phyloP scores from a whole-genome alignment of 2,888 invertebrate species.

The Dasypogon diadema region DNA sequence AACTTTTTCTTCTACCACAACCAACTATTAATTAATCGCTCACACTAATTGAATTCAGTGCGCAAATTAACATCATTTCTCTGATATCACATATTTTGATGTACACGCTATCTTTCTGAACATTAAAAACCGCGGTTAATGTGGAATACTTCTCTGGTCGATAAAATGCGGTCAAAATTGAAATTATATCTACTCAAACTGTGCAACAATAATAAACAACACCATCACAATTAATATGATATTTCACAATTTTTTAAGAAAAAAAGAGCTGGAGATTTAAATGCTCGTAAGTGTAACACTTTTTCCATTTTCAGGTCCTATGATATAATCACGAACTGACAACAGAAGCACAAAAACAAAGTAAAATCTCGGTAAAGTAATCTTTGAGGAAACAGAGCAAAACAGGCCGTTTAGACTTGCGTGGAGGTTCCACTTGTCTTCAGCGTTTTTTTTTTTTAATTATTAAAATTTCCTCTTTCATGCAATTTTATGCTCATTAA shows the following conservation, averaged over 20 bases:
- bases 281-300: slow-evolving; percentile 16
- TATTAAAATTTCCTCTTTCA: neutral
- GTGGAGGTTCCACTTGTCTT: neutral
- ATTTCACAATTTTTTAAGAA: neutral
- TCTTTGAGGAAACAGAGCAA: slow-evolving; percentile 17
- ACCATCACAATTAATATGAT: neutral
- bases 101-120: neutral
- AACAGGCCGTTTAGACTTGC: slow-evolving; percentile 7
- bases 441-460: neutral
- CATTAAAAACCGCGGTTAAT: neutral
- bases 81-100: neutral
- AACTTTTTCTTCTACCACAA: too few relatives aligned
- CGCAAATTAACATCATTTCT: neutral
- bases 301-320: neutral
- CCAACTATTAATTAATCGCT: too few relatives aligned
- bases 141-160: neutral
- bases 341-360: neutral
- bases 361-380: neutral
- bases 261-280: neutral
- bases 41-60: too few relatives aligned
- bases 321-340: slow-evolving; percentile 1
- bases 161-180: neutral
- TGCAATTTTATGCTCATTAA: slow-evolving; percentile 17
- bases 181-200: neutral
- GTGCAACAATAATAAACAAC: neutral